Base-by-base conservation (phyloP, 2,113 vertebrate genomes). In the Macroglossus sobrinus region DNA sequence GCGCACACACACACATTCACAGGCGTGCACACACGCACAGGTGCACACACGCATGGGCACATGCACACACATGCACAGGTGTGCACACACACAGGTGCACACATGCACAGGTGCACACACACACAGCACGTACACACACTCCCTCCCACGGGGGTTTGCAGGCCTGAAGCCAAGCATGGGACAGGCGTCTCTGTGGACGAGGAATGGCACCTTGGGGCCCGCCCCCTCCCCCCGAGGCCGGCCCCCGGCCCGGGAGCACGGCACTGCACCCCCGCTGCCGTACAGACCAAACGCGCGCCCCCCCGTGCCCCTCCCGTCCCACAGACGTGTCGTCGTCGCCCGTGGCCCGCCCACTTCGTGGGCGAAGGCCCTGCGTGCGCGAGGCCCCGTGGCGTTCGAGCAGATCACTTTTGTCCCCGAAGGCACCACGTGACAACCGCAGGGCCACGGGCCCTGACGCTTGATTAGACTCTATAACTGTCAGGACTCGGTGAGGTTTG, bases 401-500 rank as follows among this genome's bases (percentile, higher is more conserved):
- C 61, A 69, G 94, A 78, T 78, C 81, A 59, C 85, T 91, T 72
- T 43, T 81, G 82, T 96, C 94, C 74, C 91, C 63, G 28, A 30
- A 64, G 35, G 64, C 24, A n/a, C 72, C 35, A 35, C 55, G 30
- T 43, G 79, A 66, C 92, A 92, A 93, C 93, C 1, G 24, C 30
- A 93, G 96, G 95, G 95, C 92, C 78, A 84, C 9, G 61, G 89
- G 55, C 61, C 75, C 91, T 19, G 50, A 66, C 74, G 75, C 96
- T 92, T 97, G 97, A 96, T 96, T 97, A 97, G 96, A 96, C 89
- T 94, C 94, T 61, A 57, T 92, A 94, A 97, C 96, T 93, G 93
- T 96, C 97, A 97, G 57, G 88, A 76, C 81, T 95, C 74, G 94
- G 96, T 90, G 96, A 93, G 95, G 88, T 95, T 96, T 90, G 40